Base-by-base conservation (phyloP, 2,797 vertebrate species). In the Uromys caudimaculatus region DNA sequence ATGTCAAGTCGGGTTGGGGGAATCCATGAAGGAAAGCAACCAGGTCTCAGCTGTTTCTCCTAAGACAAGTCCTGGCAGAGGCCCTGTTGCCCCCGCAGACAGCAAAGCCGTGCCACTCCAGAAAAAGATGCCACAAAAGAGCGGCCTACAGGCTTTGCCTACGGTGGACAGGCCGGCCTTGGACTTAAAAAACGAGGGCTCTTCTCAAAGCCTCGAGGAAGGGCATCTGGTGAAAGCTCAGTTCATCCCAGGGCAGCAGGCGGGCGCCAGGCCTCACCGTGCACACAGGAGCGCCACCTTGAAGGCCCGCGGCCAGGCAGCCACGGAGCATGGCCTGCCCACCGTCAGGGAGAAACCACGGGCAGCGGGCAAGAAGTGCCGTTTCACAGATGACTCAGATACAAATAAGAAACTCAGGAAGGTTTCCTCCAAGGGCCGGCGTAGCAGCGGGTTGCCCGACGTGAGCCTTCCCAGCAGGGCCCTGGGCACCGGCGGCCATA, bases 121-220 rank as follows among this genome's bases (percentile, higher is more conserved):
- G 93, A 99, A 98, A 97, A 98, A 98, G 90, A 16, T 95, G 84
- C 92, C 98, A 6, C 96, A 98, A 91, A 99, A 98, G 93, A 98
- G 95, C 97, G 91, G 93, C 96, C 90, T 91, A 29, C 98, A 98
- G 95, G 94, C 41, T 0, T 93, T 96, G 78, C 95, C 98, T 0
- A 77, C 94, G 0, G 98, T 98, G 8, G 98, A 99, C 14, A 98
- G 98, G 93, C 98, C 98, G 0, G 32, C 95, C 0, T 95, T 98
- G 94, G 99, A 99, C 97, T 97, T 99, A 81, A 98, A 98, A 96
- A 99, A 98, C 13, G 98, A 99, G 73, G 99, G 98, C 60, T 99
- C 99, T 1, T 99, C 99, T 0, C 99, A 99, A 89, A 99, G 99
- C 97, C 98, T 98, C 73, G 99, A 99, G 1, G 99, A 99, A 13